These are phyloP conservation scores for Laspeyria flexula DNA, from an alignment of 2,888 invertebrate species.

Conservation along the genomic window DNA sequence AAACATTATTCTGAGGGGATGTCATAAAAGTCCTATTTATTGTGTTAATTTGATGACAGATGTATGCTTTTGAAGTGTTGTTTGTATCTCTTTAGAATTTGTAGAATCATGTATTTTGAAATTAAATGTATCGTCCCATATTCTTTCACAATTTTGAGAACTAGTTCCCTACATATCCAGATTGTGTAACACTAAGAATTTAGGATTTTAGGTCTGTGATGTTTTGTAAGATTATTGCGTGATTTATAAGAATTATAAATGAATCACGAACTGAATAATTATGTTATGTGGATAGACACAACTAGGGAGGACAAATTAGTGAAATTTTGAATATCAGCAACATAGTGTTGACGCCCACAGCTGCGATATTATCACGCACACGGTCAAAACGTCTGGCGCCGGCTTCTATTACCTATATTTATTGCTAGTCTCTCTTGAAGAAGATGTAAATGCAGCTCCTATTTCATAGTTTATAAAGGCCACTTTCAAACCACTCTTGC, in stretches of 20 bases:
- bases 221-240: constrained; percentile 20
- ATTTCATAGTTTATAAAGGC: constrained; percentile 65
- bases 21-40: constrained; percentile 21
- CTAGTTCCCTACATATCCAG: constrained; percentile 18
- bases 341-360: constrained; percentile 65
- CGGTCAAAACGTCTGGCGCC: constrained; percentile 74
- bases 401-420: constrained; percentile 70
- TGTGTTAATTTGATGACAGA: constrained; percentile 29
- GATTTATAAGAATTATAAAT: constrained; percentile 18
- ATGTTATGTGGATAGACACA: constrained; percentile 28
- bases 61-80: constrained; percentile 24
- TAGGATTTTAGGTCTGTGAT: constrained; percentile 20
- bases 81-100: constrained; percentile 13
- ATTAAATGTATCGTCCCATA: constrained; percentile 26
- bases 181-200: constrained; percentile 24
- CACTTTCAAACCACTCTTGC: constrained; percentile 64
- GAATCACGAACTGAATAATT: constrained; percentile 19
- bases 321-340: constrained; percentile 63
- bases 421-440: constrained; percentile 61
- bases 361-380: constrained; percentile 74
- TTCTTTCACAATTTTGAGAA: constrained; percentile 20
- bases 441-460: constrained; percentile 68
- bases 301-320: constrained; percentile 45
- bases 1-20: constrained; percentile 4
- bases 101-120: constrained; percentile 14